Percentiles rank a stretch among this genome's conserved stretches.
These are phyloP conservation scores for Agrochola lota DNA, from an alignment of 2,888 invertebrate species.

Conservation along the genomic window DNA sequence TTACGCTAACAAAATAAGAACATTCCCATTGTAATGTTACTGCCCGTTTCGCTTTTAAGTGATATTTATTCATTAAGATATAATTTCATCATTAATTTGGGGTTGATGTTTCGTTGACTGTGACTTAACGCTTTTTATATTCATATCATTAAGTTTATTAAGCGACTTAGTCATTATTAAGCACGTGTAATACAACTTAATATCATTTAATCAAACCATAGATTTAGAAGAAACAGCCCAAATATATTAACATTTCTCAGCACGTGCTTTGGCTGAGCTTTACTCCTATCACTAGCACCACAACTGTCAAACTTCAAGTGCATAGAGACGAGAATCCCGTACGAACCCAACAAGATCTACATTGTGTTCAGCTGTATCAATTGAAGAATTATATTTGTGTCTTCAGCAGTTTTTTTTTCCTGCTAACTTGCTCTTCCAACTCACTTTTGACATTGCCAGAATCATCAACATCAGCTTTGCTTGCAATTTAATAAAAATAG, in stretches of 20 bases:
- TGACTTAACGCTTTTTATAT: slow-evolving; percentile 20
- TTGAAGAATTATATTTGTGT: not conserved
- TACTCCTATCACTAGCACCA: not conserved
- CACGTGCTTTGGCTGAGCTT: not conserved
- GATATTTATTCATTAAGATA: not conserved
- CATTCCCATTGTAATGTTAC: slow-evolving; percentile 44
- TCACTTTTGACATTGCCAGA: not conserved
- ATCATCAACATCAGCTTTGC: not conserved
- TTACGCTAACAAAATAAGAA: not conserved
- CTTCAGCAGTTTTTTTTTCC: not conserved
- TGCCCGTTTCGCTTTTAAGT: slow-evolving; percentile 25
- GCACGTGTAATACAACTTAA: slow-evolving; percentile 23
- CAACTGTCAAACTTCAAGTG: not conserved
- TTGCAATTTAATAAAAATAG: not conserved
- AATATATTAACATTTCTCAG: not conserved
- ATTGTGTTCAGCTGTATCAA: not conserved
- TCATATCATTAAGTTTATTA: not conserved
- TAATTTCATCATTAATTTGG: not conserved
- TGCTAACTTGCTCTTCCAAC: not conserved
- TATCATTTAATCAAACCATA: slow-evolving; percentile 23
- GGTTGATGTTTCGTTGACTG: slow-evolving; percentile 16
- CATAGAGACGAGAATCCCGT: not conserved
- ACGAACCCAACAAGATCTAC: not conserved
- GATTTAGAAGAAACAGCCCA: not conserved
- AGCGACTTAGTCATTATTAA: slow-evolving; percentile 2